Conservation (phyloP, 1,140 invertebrate genomes). For the Pogonomyrmex barbatus region DNA sequence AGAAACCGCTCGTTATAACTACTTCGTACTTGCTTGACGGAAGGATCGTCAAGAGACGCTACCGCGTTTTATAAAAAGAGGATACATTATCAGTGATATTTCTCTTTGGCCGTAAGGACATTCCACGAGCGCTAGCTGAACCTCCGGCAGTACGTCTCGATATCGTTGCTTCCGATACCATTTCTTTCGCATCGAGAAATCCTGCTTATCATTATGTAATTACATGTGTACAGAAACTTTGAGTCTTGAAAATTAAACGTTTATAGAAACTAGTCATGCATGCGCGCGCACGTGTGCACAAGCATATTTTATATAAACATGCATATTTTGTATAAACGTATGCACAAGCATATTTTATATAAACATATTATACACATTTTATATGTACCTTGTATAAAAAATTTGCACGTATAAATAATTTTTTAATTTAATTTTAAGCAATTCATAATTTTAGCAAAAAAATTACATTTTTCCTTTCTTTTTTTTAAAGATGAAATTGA, state of each 20-base stretch:
- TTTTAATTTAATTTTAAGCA: too few relatives aligned
- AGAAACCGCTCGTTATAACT: constrained; percentile 63
- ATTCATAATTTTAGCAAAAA: too few relatives aligned
- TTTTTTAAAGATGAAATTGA: too few relatives aligned
- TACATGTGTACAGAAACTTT: neutral
- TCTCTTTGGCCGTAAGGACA: neutral
- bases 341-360: too few relatives aligned
- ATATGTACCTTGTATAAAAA: too few relatives aligned
- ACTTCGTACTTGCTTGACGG: constrained; percentile 22
- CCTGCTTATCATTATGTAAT: constrained; percentile 6
- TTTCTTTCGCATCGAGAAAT: constrained; percentile 36
- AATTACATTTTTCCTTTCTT: too few relatives aligned
- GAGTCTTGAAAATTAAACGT: neutral
- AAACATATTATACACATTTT: too few relatives aligned
- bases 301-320: too few relatives aligned
- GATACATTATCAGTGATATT: constrained; percentile 18
- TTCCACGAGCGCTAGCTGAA: neutral
- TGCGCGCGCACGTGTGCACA: neutral
- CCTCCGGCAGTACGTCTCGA: neutral
- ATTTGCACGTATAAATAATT: too few relatives aligned
- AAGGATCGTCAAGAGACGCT: constrained; percentile 15
- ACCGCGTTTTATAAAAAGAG: constrained; percentile 13
- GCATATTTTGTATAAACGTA: too few relatives aligned
- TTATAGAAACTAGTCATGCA: neutral
- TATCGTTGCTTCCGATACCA: constrained; percentile 44